Evolutionary conservation across 2,113 vertebrate genomes (phyloP).

Genomic region (Podarcis muralis): DNA sequence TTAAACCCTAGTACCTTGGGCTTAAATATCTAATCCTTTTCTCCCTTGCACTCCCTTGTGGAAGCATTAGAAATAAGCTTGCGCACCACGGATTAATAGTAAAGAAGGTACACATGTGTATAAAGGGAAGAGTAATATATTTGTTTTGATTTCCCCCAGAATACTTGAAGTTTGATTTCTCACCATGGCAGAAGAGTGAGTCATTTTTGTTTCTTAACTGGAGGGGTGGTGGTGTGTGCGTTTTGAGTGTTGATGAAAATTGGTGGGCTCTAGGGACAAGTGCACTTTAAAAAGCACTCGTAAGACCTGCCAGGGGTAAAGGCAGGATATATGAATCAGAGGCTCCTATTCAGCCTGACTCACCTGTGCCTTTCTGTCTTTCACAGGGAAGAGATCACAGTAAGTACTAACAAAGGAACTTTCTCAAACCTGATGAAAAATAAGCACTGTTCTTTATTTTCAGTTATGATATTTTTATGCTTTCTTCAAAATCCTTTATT

Average conservation of each 20-base stretch:
- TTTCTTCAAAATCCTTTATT: background rate
- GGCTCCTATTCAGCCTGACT: background rate
- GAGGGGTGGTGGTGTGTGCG: background rate
- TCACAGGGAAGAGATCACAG: constrained; percentile 48
- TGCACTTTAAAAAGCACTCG: background rate
- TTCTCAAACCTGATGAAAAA: background rate
- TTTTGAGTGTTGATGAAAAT: background rate
- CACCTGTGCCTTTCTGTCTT: background rate
- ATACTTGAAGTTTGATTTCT: background rate
- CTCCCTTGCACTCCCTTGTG: background rate
- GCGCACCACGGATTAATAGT: background rate
- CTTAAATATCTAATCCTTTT: background rate
- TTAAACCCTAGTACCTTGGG: background rate
- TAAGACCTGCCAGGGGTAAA: too few species aligned
- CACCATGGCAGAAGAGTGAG: background rate
- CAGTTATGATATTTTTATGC: background rate
- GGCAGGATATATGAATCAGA: background rate
- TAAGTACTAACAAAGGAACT: constrained; percentile 16
- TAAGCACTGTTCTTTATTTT: background rate
- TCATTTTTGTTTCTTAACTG: background rate
- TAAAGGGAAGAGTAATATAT: background rate
- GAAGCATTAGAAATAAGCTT: background rate
- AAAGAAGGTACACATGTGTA: background rate
- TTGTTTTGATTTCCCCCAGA: background rate
- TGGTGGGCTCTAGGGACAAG: background rate